Evolutionary conservation across 1,140 invertebrate genomes (phyloP), one percentile per base, ranked within the genome.

Genomic region (Helicoverpa zea): DNA sequence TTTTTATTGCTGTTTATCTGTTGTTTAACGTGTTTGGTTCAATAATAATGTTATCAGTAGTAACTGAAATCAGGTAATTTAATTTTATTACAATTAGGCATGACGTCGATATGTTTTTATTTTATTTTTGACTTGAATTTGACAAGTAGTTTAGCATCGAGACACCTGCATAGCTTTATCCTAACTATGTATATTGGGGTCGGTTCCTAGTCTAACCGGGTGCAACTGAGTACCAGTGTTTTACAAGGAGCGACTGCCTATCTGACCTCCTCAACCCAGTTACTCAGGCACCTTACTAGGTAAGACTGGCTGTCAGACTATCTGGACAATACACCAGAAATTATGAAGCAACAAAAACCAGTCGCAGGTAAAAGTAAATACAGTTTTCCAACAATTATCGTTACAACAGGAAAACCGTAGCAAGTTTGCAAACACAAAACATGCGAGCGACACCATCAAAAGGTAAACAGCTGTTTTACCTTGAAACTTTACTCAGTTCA

Each of bases 381-480:
- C 68, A 72, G 12, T 29, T 51, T 61, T 51, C 16, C 10, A 54
- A 64, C 61, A 7, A 77, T 66, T 12, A 77, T 52, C 68, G 3
- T 49, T 72, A 54, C 11, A 54, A 66, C 49, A 14, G 43, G 74
- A 63, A 76, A 77, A 77, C 29, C 3, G 23, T 54, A 49, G 35
- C 23, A 16, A 51, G 47, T 29, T 66, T 16, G 61, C 61, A 66
- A 14, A 77, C 61, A 54, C 75, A 52, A 63, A 59, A 76, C 58
- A 77, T 52, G 13, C 75, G 11, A 63, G 47, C 35, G 51, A 68
- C 64, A 49, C 59, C 61, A 77, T 51, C 49, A 76, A 76, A 75
- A 64, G 58, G 61, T 47, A 64, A 77, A 66, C 75, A 77, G 13
- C 49, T 54, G 49, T 18, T 30, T 64, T 47, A 54, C 75, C 75